phyloP scores from a whole-genome alignment of 2,113 vertebrate species.

The Muscicapa adusta region DNA sequence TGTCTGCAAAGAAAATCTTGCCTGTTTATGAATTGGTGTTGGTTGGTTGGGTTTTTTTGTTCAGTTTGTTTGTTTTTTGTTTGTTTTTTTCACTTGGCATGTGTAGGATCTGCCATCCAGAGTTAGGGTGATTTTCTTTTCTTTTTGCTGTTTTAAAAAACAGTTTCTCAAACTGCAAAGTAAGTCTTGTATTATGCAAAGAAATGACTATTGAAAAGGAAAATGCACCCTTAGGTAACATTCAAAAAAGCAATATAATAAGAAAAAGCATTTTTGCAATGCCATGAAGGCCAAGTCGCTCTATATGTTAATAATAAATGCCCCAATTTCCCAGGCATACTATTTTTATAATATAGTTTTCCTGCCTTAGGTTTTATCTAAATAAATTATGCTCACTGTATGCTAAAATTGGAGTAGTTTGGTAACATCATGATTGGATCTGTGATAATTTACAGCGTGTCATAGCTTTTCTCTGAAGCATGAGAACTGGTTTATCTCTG shows the following conservation, averaged over 20 bases:
- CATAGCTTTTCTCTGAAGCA: neutral
- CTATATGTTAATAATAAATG: constrained; percentile 7
- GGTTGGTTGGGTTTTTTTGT: neutral
- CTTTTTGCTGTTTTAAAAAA: neutral
- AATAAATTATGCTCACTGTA: neutral
- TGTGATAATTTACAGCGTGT: neutral
- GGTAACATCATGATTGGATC: neutral
- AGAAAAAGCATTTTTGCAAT: neutral
- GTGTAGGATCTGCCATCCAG: neutral
- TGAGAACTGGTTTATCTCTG: neutral
- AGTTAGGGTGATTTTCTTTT: neutral
- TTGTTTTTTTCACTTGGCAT: neutral
- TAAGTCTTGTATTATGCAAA: neutral
- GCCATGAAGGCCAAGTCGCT: neutral
- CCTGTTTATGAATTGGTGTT: neutral
- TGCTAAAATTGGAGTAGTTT: neutral
- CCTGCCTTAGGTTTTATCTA: neutral
- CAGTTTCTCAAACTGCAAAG: neutral
- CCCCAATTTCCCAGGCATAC: neutral
- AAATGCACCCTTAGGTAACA: neutral
- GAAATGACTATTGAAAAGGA: neutral
- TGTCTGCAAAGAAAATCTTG: neutral
- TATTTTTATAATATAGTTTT: neutral
- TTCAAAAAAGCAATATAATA: neutral
- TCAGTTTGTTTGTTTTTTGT: too few species aligned